Percentiles rank a stretch among this genome's conserved stretches.
Evolutionary conservation across 2,888 invertebrate genomes (phyloP).

Genomic region (Chromoteleia sp.): DNA sequence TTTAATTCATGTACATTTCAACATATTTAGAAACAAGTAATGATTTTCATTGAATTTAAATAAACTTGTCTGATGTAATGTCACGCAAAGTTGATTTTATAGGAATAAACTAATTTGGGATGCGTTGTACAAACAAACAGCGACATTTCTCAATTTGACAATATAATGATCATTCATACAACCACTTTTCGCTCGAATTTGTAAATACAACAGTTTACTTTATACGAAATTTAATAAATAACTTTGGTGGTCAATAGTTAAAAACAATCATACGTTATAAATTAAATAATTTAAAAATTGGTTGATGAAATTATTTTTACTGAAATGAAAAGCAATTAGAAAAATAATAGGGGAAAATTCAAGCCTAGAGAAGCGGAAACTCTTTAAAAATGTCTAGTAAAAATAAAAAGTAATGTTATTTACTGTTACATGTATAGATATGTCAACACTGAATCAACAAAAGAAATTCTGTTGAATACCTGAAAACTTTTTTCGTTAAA

Average conservation of each 20-base stretch:
- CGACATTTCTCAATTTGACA: constrained; percentile 1
- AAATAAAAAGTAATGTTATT: too few relatives aligned
- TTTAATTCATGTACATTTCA: too few relatives aligned
- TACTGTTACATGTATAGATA: too few relatives aligned
- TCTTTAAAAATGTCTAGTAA: too few relatives aligned
- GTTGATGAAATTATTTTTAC: background rate
- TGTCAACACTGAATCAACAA: too few relatives aligned
- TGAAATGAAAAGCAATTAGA: too few relatives aligned
- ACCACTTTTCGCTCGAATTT: constrained; percentile 4
- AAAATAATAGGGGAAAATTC: too few relatives aligned
- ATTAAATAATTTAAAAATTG: constrained; percentile 5
- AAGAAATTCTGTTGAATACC: too few relatives aligned
- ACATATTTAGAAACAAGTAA: too few relatives aligned
- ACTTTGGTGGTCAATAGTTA: constrained; percentile 3
- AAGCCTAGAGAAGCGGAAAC: too few relatives aligned
- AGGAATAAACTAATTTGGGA: background rate
- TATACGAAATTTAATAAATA: constrained; percentile 22
- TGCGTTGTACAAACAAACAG: background rate
- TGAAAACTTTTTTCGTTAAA: too few relatives aligned
- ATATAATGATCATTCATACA: constrained; percentile 14
- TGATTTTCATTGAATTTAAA: background rate
- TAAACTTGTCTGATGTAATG: too few relatives aligned
- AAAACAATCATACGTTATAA: constrained; percentile 5
- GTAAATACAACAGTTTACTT: constrained; percentile 17
- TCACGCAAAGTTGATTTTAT: background rate